Evolutionary conservation across 1,140 invertebrate genomes (phyloP).

Genomic region (Ips typographus): DNA sequence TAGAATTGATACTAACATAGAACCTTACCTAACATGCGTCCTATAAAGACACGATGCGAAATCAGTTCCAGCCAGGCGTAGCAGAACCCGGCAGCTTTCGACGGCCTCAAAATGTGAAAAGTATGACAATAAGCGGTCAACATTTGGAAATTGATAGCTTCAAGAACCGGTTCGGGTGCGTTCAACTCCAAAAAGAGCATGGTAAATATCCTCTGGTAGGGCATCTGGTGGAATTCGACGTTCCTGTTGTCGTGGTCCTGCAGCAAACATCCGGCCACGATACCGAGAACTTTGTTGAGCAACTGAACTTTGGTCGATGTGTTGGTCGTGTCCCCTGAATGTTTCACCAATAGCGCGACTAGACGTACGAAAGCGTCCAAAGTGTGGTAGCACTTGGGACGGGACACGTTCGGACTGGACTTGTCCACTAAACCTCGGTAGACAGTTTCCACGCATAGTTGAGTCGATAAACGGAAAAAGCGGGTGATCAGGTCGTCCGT

Average conservation of each 20-base stretch:
- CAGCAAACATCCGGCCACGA: slow-evolving; percentile 91
- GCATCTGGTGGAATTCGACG: slow-evolving; percentile 92
- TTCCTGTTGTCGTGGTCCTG: slow-evolving; percentile 90
- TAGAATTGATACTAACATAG: too few species aligned
- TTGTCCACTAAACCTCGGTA: slow-evolving; percentile 71
- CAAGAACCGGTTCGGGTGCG: slow-evolving; percentile 87
- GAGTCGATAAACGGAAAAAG: slow-evolving; percentile 95
- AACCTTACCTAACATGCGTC: slow-evolving; percentile 5
- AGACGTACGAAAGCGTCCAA: slow-evolving; percentile 94
- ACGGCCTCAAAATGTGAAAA: slow-evolving; percentile 87
- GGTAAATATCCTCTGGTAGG: slow-evolving; percentile 96
- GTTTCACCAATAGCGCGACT: slow-evolving; percentile 94
- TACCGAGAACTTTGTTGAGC: slow-evolving; percentile 93
- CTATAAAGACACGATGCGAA: slow-evolving; percentile 92
- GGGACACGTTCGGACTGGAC: slow-evolving; percentile 50
- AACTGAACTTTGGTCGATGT: slow-evolving; percentile 95
- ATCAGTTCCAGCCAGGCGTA: slow-evolving; percentile 98
- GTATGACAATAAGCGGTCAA: slow-evolving; percentile 90
- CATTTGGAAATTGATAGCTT: slow-evolving; percentile 89
- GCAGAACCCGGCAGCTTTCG: slow-evolving; percentile 94
- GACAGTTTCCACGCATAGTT: slow-evolving; percentile 95
- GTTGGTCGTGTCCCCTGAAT: slow-evolving; percentile 85
- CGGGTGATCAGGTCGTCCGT: slow-evolving; percentile 96
- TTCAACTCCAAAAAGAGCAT: slow-evolving; percentile 97
- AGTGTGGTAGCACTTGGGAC: slow-evolving; percentile 93